Base-by-base conservation (phyloP, 2,113 vertebrate genomes). In the Pionites leucogaster region DNA sequence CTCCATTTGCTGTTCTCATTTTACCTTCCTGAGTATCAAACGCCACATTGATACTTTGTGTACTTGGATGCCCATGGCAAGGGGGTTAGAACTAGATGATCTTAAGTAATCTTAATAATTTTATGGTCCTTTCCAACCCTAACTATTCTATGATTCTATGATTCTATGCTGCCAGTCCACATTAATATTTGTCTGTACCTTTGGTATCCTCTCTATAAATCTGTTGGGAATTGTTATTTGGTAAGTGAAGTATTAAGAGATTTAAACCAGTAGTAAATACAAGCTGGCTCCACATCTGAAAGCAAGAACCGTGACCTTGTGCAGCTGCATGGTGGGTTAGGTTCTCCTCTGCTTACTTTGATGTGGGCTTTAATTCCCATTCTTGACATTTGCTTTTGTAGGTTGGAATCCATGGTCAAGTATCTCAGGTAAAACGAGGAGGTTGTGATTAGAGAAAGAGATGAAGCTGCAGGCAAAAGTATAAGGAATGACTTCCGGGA, bases 21-120 rank as follows among this genome's bases (percentile, higher is more conserved):
- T 94, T 53, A 80, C n/a, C 20, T 47, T 65, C 16, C 19, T 69
- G 37, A 68, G 31, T 17, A 75, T 24, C 7, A 68, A 44, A 42
- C 0, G 23, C 11, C 5, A 6, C 15, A 47, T 9, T 41, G 12
- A 6, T 76, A 28, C 55, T 64, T 9, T 22, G 29, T 0, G 0
- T 12, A 35, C 8, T 15, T 7, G 23, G 41, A 33, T 71, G 18
- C 8, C 44, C 44, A 44, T 9, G 17, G 17, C 18, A 44, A 44
- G 44, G 8, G 44, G 44, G 44, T 44, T 44, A 44, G 44, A 44
- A 44, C 44, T 44, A 44, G 44, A 44, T 44, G 44, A 44, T 44
- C 44, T 44, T 44, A 44, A 44, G 44, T 18, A 44, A 44, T 9
- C 44, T 44, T 44, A 44, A 44, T 44, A 44, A 44, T 44, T 17